A percentile compares a stretch with the other conserved stretches of the same genome.
These are phyloP conservation scores for Cliona cf. orientalis DNA, from an alignment of 37 sponge, comb jelly and placozoan species.

Conservation along the genomic window DNA sequence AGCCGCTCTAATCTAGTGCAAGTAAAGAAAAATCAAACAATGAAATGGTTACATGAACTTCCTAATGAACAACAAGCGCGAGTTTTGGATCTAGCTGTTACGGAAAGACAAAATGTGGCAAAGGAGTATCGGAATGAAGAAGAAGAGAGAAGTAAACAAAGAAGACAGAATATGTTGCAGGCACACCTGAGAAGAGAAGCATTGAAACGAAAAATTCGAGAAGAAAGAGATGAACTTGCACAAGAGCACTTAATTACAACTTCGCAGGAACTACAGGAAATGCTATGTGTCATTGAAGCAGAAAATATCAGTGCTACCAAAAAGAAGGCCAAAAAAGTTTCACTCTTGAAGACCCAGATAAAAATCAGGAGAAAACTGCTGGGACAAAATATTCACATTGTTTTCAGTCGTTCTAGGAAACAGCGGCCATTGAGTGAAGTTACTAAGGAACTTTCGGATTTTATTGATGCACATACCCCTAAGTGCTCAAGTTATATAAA, in stretches of 20 bases:
- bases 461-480: neutral
- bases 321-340: neutral
- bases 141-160: neutral
- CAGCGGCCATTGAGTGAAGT: too few species aligned
- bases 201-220: too few species aligned
- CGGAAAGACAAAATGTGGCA: neutral
- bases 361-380: constrained; percentile 34
- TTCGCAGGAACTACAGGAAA: constrained; percentile 2
- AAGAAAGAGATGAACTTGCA: too few species aligned
- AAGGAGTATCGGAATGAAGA: neutral
- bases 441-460: constrained; percentile 2
- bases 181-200: constrained; percentile 1
- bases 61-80: neutral
- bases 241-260: constrained; percentile 21
- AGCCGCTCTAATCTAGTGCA: constrained; percentile 20
- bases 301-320: constrained; percentile 3
- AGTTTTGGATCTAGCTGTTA: constrained; percentile 31
- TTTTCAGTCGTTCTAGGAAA: neutral
- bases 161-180: constrained; percentile 10
- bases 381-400: constrained; percentile 4
- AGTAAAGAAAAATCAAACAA: constrained; percentile 20
- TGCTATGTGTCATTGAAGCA: neutral
- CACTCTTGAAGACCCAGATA: constrained; percentile 25
- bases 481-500: too few species aligned
- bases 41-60: constrained; percentile 3